phyloP scores from a whole-genome alignment of 2,113 vertebrate genomes.

The Parotia lawesii region DNA sequence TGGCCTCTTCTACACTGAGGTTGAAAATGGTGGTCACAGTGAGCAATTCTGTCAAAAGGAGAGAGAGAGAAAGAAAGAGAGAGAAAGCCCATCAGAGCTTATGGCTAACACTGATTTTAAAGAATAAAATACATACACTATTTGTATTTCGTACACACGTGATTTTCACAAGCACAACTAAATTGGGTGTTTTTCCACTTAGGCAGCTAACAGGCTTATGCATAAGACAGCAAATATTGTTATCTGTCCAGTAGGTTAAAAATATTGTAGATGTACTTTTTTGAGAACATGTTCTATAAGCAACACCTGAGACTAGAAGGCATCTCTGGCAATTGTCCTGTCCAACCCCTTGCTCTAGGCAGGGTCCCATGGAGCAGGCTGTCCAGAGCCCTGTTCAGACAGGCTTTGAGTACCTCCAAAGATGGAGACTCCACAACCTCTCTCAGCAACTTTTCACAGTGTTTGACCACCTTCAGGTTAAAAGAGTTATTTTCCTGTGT shows the following conservation, averaged over 20 bases:
- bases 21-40: neutral
- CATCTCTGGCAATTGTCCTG: neutral
- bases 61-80: neutral
- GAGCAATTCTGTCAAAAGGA: neutral
- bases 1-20: neutral
- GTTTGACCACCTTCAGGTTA: neutral
- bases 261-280: neutral
- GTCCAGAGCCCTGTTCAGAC: neutral
- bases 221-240: neutral
- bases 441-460: neutral
- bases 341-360: neutral
- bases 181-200: neutral
- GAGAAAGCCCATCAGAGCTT: neutral
- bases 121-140: neutral
- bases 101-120: accelerated
- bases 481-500: neutral
- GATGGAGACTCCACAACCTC: neutral
- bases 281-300: neutral
- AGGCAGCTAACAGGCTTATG: neutral
- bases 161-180: neutral
- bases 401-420: neutral
- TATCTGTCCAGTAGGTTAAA: neutral
- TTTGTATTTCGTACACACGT: neutral
- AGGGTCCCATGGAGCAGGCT: neutral
- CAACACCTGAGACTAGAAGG: neutral